Evolutionary conservation across 2,113 vertebrate genomes (phyloP).

Genomic region (Passer domesticus): DNA sequence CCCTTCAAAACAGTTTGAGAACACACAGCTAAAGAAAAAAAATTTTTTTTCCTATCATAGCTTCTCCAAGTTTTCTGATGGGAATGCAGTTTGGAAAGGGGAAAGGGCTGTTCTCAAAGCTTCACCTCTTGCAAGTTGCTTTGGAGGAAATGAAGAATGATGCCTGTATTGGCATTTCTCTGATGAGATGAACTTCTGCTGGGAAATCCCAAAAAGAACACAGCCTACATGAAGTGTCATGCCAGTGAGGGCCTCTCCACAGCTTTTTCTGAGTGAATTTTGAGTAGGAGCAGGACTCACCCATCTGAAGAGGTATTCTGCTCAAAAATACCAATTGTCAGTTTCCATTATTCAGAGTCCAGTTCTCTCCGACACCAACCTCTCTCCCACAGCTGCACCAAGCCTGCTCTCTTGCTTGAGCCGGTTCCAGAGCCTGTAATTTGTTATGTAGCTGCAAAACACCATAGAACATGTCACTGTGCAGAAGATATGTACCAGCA

Average conservation of each 20-base stretch:
- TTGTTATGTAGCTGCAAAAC: background rate
- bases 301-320: background rate
- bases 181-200: background rate
- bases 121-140: background rate
- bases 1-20: background rate
- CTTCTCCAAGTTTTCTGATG: background rate
- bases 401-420: background rate
- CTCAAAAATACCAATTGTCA: background rate
- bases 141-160: background rate
- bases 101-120: background rate
- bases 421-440: background rate
- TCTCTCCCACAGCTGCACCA: background rate
- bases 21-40: background rate
- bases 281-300: background rate
- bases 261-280: background rate
- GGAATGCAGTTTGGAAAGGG: constrained; percentile 7
- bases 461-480: background rate
- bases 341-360: background rate
- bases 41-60: background rate
- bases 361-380: background rate
- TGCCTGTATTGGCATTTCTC: background rate
- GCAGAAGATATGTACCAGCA: background rate
- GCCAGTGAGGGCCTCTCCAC: background rate
- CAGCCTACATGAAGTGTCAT: accelerated
- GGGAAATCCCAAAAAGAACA: background rate